These are phyloP conservation scores for Stegodyphus dumicola DNA, from an alignment of 1,140 invertebrate species.

Conservation along the genomic window DNA sequence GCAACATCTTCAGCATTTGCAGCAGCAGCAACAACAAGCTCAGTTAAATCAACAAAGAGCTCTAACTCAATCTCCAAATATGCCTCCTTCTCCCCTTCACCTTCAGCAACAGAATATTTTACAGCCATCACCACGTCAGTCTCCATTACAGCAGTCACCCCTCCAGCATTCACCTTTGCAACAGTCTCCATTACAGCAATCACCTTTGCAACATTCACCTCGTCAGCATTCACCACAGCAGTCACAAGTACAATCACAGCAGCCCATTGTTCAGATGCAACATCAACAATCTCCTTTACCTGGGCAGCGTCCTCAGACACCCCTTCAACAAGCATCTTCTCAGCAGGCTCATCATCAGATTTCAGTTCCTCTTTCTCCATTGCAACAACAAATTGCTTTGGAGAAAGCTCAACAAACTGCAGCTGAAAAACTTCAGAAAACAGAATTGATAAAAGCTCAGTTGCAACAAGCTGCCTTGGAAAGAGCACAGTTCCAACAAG, in stretches of 20 bases:
- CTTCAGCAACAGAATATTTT: constrained; percentile 50
- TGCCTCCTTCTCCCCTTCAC: constrained; percentile 52
- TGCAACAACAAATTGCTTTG: constrained; percentile 40
- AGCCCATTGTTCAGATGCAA: constrained; percentile 28
- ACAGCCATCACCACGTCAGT: constrained; percentile 47
- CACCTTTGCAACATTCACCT: constrained; percentile 26
- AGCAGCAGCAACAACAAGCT: constrained; percentile 32
- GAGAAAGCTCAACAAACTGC: constrained; percentile 47
- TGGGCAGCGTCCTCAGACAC: constrained; percentile 28
- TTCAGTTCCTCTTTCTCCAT: constrained; percentile 27
- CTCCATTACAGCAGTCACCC: constrained; percentile 41
- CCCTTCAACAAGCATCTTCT: constrained; percentile 33
- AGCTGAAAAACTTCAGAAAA: constrained; percentile 45
- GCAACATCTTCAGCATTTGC: constrained; percentile 42
- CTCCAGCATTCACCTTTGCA: constrained; percentile 21
- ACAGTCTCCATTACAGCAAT: constrained; percentile 22
- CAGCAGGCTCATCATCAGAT: constrained; percentile 71
- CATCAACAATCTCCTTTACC: constrained; percentile 38
- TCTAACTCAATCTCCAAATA: constrained; percentile 45
- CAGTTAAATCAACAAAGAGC: constrained; percentile 28
- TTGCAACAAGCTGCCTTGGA: constrained; percentile 45
- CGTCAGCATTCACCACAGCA: constrained; percentile 21
- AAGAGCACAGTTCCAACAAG: constrained; percentile 25
- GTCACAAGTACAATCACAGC: constrained; percentile 7
- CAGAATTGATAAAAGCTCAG: constrained; percentile 51